Conservation (phyloP, 2,888 invertebrate species). For the Allophyes oxyacanthae region DNA sequence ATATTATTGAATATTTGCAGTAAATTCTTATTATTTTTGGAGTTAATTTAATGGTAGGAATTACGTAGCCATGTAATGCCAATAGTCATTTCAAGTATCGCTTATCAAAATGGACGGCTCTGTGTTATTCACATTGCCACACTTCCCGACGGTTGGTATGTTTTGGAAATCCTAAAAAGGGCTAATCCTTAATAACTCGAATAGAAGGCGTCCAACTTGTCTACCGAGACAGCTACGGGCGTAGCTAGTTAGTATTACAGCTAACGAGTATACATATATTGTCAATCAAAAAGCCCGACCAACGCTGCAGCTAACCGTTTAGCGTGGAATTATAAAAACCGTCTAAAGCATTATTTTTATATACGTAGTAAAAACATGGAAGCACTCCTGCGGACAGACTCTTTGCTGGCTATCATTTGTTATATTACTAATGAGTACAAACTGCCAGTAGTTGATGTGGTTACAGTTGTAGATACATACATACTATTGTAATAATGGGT, state of each 20-base stretch:
- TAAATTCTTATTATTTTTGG: constrained; percentile 1
- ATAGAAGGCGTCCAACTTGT: constrained; percentile 47
- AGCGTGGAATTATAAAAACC: constrained; percentile 78
- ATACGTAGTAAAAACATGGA: constrained; percentile 87
- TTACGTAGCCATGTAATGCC: constrained; percentile 22
- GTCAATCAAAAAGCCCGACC: constrained; percentile 77
- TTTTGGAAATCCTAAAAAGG: constrained; percentile 46
- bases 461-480: constrained; percentile 38
- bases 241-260: constrained; percentile 59
- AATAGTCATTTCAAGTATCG: constrained; percentile 38
- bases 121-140: constrained; percentile 66
- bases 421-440: constrained; percentile 45
- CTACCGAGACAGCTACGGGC: constrained; percentile 49
- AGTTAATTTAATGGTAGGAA: constrained; percentile 3
- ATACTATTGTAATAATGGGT: constrained; percentile 25
- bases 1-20: constrained; percentile 6
- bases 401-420: constrained; percentile 80
- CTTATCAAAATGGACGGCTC: constrained; percentile 67
- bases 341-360: constrained; percentile 80
- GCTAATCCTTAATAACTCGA: constrained; percentile 52
- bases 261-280: constrained; percentile 77
- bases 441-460: constrained; percentile 49
- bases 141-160: constrained; percentile 39
- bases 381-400: constrained; percentile 88
- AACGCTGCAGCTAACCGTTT: constrained; percentile 66